Conservation (phyloP, 2,888 invertebrate species). For the Xestia sexstrigata region DNA sequence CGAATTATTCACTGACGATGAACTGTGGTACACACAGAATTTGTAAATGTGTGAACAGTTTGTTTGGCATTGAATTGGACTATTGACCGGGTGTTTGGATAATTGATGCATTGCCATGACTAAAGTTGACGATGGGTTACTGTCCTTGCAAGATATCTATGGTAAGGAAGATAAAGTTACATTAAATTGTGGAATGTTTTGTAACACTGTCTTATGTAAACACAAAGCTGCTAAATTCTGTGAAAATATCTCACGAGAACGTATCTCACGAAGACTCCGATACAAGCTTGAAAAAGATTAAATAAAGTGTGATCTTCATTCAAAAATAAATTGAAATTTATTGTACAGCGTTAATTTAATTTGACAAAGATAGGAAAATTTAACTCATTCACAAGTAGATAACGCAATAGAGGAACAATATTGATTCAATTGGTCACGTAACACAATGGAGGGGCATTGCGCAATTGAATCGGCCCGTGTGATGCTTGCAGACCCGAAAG, state of each 20-base stretch:
- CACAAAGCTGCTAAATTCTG: background rate
- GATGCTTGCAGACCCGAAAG: conserved; percentile 51
- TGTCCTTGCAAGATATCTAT: background rate
- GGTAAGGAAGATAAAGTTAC: background rate
- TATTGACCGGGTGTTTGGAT: conserved; percentile 15
- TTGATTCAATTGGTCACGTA: conserved; percentile 77
- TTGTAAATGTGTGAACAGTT: conserved; percentile 38
- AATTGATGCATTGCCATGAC: conserved; percentile 29
- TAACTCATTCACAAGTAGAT: conserved; percentile 70
- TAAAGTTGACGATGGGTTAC: background rate
- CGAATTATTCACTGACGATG: conserved; percentile 67
- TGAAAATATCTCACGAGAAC: background rate
- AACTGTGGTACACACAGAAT: conserved; percentile 42
- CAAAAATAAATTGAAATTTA: conserved; percentile 58
- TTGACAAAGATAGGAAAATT: conserved; percentile 63
- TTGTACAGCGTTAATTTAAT: conserved; percentile 60
- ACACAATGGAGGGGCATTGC: conserved; percentile 66
- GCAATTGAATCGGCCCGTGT: conserved; percentile 66
- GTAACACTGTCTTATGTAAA: background rate
- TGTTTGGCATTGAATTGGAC: conserved; percentile 32
- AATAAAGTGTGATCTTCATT: conserved; percentile 11
- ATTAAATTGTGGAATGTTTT: no score
- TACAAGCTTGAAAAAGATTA: background rate
- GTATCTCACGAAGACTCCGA: background rate
- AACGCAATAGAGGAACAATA: conserved; percentile 72